Conservation (phyloP, 2,888 invertebrate genomes). For the Cheilosia scutellata region DNA sequence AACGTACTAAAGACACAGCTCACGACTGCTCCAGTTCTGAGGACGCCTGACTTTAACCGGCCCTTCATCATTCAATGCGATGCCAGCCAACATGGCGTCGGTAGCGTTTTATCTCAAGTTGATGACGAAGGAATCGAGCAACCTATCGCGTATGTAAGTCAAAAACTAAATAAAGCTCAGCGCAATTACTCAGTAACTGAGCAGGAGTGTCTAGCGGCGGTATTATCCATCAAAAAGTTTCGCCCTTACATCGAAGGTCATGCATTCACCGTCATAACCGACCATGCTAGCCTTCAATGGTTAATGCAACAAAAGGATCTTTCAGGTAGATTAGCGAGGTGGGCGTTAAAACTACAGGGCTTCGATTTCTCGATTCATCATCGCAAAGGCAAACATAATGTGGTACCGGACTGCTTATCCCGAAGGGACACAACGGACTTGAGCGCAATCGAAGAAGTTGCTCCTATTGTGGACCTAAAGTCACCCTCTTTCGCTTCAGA, state of each 20-base stretch:
- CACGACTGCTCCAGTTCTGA: constrained; percentile 31
- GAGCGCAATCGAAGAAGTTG: constrained; percentile 1
- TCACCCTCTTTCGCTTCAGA: constrained; percentile 34
- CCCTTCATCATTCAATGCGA: constrained; percentile 46
- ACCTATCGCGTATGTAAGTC: constrained; percentile 21
- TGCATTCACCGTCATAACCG: constrained; percentile 68
- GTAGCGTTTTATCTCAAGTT: constrained; percentile 25
- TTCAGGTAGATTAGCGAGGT: constrained; percentile 77
- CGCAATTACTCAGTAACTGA: constrained; percentile 19
- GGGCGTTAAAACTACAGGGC: constrained; percentile 75
- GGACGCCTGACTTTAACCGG: constrained; percentile 40
- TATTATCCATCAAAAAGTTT: constrained; percentile 48
- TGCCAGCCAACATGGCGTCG: constrained; percentile 28
- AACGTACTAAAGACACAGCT: constrained; percentile 12
- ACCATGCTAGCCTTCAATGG: constrained; percentile 78
- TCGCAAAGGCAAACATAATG: constrained; percentile 76
- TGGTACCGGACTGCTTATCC: constrained; percentile 78
- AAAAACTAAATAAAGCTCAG: constrained; percentile 24
- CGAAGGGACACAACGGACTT: constrained; percentile 13
- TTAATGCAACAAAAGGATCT: constrained; percentile 77
- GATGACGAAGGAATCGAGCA: constrained; percentile 25
- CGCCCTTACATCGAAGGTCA: constrained; percentile 66
- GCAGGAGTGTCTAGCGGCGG: constrained; percentile 45
- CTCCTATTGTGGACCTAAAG: constrained; percentile 41
- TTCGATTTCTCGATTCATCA: constrained; percentile 73